Percentiles rank a stretch among this genome's conserved stretches.
Conservation (phyloP, 2,888 invertebrate species). For the Germaria angustata region DNA sequence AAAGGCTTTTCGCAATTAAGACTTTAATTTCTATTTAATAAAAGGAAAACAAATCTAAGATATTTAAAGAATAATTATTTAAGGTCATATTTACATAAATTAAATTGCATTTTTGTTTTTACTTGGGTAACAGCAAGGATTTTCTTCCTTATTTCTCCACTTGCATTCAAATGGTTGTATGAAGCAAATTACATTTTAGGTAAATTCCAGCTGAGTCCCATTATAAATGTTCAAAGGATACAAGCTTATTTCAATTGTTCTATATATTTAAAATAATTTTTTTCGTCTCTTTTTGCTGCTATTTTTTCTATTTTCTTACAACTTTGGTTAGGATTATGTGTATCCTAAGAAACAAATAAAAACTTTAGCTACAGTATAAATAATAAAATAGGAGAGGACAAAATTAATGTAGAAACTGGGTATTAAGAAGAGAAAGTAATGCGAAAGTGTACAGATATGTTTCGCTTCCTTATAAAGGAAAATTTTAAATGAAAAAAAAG, state of each 20-base stretch:
- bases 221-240: conserved; percentile 51
- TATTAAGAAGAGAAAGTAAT: conserved; percentile 6
- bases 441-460: neutral
- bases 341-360: neutral
- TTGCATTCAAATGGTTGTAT: conserved; percentile 15
- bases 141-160: neutral
- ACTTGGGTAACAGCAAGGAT: neutral
- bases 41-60: too few relatives aligned
- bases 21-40: neutral
- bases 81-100: too few relatives aligned
- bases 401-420: neutral
- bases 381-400: neutral
- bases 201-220: conserved; percentile 56
- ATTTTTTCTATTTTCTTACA: neutral
- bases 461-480: neutral
- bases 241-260: conserved; percentile 51
- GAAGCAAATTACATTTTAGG: conserved; percentile 62
- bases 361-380: conserved; percentile 30
- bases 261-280: conserved; percentile 9
- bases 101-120: conserved; percentile 20
- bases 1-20: neutral
- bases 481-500: neutral
- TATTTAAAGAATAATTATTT: too few relatives aligned
- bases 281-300: neutral
- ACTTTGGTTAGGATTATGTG: conserved; percentile 26